Evolutionary conservation across 1,140 invertebrate species (phyloP).

Genomic region (Calephelis virginiensis): DNA sequence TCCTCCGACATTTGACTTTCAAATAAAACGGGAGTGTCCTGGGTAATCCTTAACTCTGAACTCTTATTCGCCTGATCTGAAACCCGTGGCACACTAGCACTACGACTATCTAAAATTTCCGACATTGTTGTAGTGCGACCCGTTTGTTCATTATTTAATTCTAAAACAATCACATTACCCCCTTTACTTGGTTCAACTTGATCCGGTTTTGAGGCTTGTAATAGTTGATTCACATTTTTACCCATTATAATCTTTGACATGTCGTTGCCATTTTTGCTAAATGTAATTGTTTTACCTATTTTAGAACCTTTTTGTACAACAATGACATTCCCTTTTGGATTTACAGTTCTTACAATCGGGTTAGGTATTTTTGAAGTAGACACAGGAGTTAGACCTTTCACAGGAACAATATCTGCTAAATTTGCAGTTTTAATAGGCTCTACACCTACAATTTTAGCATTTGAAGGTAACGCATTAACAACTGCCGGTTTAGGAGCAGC

Average conservation of each 20-base stretch:
- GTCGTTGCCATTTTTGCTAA: conserved; percentile 70
- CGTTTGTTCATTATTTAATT: conserved; percentile 71
- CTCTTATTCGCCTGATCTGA: conserved; percentile 45
- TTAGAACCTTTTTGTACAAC: conserved; percentile 71
- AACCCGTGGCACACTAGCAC: conserved; percentile 29
- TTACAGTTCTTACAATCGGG: conserved; percentile 61
- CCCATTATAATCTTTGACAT: conserved; percentile 76
- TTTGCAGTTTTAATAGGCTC: conserved; percentile 73
- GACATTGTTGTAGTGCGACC: conserved; percentile 64
- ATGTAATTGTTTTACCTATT: conserved; percentile 67
- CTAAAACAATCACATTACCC: conserved; percentile 70
- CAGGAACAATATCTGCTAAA: conserved; percentile 67
- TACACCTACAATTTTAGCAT: conserved; percentile 55
- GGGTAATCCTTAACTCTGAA: conserved; percentile 64
- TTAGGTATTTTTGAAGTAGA: conserved; percentile 61
- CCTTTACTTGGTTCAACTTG: conserved; percentile 54
- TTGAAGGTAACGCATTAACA: conserved; percentile 46
- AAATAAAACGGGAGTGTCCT: conserved; percentile 78
- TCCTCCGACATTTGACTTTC: conserved; percentile 67
- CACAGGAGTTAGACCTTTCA: conserved; percentile 56
- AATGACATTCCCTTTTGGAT: conserved; percentile 68
- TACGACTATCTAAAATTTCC: conserved; percentile 67
- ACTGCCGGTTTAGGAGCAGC: conserved; percentile 56
- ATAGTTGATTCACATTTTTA: conserved; percentile 68
- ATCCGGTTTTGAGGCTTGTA: conserved; percentile 68